Evolutionary conservation across 2,888 invertebrate species (phyloP), one percentile per base, ranked within the genome.

Genomic region (Salpingus planirostris): DNA sequence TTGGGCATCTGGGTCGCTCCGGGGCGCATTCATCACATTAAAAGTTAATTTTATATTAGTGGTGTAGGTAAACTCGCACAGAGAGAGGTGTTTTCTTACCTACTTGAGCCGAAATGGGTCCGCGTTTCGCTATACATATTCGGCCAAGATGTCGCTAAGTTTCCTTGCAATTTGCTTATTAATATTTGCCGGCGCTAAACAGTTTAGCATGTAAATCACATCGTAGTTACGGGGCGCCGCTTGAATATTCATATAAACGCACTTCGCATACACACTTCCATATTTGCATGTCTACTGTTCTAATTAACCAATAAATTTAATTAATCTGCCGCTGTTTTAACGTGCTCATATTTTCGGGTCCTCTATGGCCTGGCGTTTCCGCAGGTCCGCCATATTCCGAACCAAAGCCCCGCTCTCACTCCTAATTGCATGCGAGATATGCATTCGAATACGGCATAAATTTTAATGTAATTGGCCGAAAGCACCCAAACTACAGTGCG

Each of bases 171-270:
- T 46, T 46, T 43, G 43, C 46, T 43, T 47, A 47, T 42, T 47
- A 45, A 46, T 47, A 43, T 43, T 45, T 47, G 44, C 40, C 29
- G 14, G 31, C 30, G 22, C 43, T 43, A 44, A 47, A 47, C 44
- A 45, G 42, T 47, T 47, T 43, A 45, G 43, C 39, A 47, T 47
- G 47, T 47, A 47, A 47, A 47, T 45, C 42, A 45, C 43, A 42
- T 44, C 43, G 39, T 40, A 34, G 40, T 33, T 15, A 37, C 39
- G n/a, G n/a, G n/a, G n/a, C n/a, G n/a, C n/a, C 37, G 37, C 35
- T 36, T 47, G 47, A 47, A 47, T 47, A 47, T 47, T 47, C 47
- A 47, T 47, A 39, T 29, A 32, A 30, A 47, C 44, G 43, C 47
- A 44, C 39, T 35, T 35, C 37, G 44, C 44, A 46, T 46, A 43